Evolutionary conservation across 2,797 vertebrate genomes (phyloP).

Genomic region (Phrynocephalus forsythii): DNA sequence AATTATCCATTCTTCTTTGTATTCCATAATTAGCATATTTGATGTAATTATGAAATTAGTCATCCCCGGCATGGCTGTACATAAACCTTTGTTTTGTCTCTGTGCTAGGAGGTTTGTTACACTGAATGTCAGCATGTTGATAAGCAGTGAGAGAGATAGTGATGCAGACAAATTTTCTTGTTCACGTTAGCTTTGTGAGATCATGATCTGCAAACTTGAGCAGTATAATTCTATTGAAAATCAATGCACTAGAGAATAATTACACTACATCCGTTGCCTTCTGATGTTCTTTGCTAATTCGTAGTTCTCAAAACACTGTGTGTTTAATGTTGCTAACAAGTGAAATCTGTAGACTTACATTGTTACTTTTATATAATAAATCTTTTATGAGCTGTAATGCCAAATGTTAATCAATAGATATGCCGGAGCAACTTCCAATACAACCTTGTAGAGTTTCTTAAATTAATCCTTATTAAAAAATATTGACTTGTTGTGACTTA

Average conservation of each 20-base stretch:
- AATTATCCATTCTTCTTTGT: background rate
- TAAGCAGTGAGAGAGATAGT: background rate
- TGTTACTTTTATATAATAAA: conserved; percentile 87
- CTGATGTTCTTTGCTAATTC: conserved; percentile 28
- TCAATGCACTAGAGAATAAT: background rate
- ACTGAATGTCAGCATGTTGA: background rate
- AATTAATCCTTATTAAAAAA: conserved; percentile 94
- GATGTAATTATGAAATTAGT: background rate
- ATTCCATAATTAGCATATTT: conserved; percentile 8
- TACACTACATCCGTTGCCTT: conserved; percentile 19
- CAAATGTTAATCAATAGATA: conserved; percentile 95
- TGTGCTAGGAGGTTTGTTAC: background rate
- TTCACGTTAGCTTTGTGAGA: background rate
- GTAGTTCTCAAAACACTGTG: conserved; percentile 26
- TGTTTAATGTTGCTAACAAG: conserved; percentile 57
- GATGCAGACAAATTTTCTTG: conserved; percentile 1
- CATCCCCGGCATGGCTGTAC: background rate
- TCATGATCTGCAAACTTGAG: conserved; percentile 4
- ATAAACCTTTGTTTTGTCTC: background rate
- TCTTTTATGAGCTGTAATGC: conserved; percentile 91
- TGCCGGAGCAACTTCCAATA: conserved; percentile 88
- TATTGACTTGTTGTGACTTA: conserved; percentile 87
- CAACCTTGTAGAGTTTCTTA: conserved; percentile 88
- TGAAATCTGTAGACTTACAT: conserved; percentile 82
- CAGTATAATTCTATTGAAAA: conserved; percentile 4